Percentiles rank a stretch among this genome's conserved stretches.
Evolutionary conservation across 1,140 invertebrate species (phyloP).

Genomic region (Patella vulgata): DNA sequence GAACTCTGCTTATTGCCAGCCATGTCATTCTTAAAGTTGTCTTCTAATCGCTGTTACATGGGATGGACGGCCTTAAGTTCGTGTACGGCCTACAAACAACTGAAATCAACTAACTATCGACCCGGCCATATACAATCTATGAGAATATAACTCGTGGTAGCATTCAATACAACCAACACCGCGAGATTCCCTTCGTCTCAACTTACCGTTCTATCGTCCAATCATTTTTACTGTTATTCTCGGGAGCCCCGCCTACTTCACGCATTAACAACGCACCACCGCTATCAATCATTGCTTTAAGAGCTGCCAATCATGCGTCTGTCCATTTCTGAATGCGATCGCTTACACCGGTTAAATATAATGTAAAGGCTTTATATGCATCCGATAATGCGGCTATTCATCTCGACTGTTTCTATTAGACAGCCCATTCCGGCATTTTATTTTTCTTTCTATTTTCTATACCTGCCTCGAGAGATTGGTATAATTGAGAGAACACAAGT

Average conservation of each 20-base stretch:
- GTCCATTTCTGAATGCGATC: constrained; percentile 34
- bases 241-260: constrained; percentile 31
- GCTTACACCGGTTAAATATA: constrained; percentile 9
- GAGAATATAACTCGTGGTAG: constrained; percentile 21
- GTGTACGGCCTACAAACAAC: too few species aligned
- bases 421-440: not conserved
- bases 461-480: too few species aligned
- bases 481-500: too few species aligned
- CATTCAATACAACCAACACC: constrained; percentile 37
- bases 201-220: constrained; percentile 32
- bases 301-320: constrained; percentile 35
- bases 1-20: too few species aligned
- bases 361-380: constrained; percentile 16
- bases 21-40: too few species aligned
- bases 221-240: constrained; percentile 38
- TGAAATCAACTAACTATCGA: too few species aligned
- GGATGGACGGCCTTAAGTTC: too few species aligned
- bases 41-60: too few species aligned
- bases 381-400: constrained; percentile 25
- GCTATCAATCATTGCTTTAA: constrained; percentile 30
- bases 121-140: constrained; percentile 23
- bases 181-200: constrained; percentile 29
- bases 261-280: constrained; percentile 16
- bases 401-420: constrained; percentile 2
- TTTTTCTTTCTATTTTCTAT: not conserved